Evolutionary conservation across 2,888 invertebrate species (phyloP).

Genomic region (Drosophila mimetica): DNA sequence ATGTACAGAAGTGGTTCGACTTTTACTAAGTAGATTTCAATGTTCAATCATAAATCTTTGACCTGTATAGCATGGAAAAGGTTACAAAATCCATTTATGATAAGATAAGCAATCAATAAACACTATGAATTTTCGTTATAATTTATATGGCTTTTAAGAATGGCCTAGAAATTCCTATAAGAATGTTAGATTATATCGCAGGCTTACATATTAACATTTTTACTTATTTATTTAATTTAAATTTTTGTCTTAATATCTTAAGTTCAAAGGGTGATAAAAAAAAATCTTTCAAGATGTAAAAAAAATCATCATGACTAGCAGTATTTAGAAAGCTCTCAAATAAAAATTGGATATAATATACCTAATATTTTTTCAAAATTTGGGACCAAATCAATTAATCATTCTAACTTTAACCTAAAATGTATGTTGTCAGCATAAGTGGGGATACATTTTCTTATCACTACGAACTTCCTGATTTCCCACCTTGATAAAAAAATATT

Average conservation of each 20-base stretch:
- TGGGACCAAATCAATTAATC: neutral
- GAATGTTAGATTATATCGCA: neutral
- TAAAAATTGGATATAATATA: too few relatives aligned
- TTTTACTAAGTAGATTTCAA: neutral
- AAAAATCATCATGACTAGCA: too few relatives aligned
- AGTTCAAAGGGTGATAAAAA: too few relatives aligned
- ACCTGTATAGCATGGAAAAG: neutral
- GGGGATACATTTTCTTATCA: neutral
- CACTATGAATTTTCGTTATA: neutral
- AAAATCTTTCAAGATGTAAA: too few relatives aligned
- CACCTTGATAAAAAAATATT: too few relatives aligned
- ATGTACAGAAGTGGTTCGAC: neutral
- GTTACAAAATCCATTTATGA: conserved; percentile 11
- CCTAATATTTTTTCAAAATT: too few relatives aligned
- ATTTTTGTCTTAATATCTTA: neutral
- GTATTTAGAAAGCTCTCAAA: too few relatives aligned
- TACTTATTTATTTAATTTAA: neutral
- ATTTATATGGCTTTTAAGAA: conserved; percentile 2
- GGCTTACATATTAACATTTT: neutral
- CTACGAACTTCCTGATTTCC: neutral
- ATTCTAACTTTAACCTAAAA: neutral
- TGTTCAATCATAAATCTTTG: conserved; percentile 16
- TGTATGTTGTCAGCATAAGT: neutral
- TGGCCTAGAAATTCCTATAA: neutral
- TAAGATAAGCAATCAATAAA: conserved; percentile 8